Evolutionary conservation across 2,113 vertebrate species (phyloP).

Genomic region (Cynoglossus semilaevis): DNA sequence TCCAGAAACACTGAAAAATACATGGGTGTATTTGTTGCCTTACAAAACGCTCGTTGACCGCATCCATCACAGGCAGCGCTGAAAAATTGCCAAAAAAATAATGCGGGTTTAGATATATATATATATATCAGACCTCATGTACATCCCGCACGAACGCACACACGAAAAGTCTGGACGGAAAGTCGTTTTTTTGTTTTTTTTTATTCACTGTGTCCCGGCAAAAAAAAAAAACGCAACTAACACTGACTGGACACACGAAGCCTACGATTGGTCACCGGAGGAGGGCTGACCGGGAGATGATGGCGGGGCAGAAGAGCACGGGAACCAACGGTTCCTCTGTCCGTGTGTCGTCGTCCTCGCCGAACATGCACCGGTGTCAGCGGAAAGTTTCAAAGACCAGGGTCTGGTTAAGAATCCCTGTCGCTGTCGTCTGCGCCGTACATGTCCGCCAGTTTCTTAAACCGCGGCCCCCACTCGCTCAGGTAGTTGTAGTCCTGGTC

Average conservation of each 20-base stretch:
- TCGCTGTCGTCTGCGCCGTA: constrained; percentile 89
- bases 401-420: constrained; percentile 83
- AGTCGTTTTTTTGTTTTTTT: constrained; percentile 25
- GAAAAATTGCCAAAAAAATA: constrained; percentile 29
- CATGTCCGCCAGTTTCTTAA: constrained; percentile 96
- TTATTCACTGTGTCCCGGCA: constrained; percentile 39
- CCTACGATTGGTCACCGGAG: constrained; percentile 54
- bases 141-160: constrained; percentile 55
- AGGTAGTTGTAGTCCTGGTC: constrained; percentile 96
- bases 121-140: constrained; percentile 46
- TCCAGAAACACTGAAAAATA: constrained; percentile 69
- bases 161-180: constrained; percentile 40
- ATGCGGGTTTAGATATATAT: constrained; percentile 51
- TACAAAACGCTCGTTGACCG: constrained; percentile 52
- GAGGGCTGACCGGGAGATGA: constrained; percentile 36
- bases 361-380: constrained; percentile 17
- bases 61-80: constrained; percentile 57
- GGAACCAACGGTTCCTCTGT: constrained; percentile 15
- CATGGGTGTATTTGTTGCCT: constrained; percentile 56
- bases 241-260: constrained; percentile 68
- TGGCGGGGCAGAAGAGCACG: constrained; percentile 37
- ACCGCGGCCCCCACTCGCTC: constrained; percentile 93
- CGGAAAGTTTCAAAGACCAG: neutral
- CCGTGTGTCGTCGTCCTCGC: constrained; percentile 6
- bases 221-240: constrained; percentile 54